Percentiles rank a stretch among this genome's conserved stretches.
Evolutionary conservation across 1,140 invertebrate species (phyloP).

Genomic region (Saccostrea echinata): DNA sequence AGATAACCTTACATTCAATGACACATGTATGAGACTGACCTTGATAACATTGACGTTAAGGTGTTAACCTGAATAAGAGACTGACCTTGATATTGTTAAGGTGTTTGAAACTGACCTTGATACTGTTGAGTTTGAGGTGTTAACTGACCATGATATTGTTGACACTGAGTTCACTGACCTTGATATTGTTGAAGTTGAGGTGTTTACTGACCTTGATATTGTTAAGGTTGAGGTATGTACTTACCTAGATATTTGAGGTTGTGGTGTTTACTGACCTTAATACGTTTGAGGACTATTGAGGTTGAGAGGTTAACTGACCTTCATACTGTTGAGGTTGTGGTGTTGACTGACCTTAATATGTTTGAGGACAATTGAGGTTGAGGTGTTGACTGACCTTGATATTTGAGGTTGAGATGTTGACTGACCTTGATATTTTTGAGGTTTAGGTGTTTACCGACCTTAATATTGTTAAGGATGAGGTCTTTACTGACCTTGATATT

Average conservation of each 20-base stretch:
- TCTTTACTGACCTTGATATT: conserved; percentile 76
- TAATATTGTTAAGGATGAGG: neutral
- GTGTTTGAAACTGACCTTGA: neutral
- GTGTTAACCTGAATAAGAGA: neutral
- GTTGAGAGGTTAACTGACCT: neutral
- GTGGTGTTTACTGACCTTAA: neutral
- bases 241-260: too few relatives aligned
- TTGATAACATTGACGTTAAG: neutral
- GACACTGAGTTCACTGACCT: neutral
- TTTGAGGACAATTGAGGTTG: neutral
- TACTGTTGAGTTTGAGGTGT: neutral
- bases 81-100: neutral
- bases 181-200: neutral
- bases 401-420: neutral
- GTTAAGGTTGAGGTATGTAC: conserved; percentile 67
- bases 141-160: neutral
- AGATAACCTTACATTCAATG: neutral
- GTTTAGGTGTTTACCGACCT: neutral
- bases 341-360: neutral
- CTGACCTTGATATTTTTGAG: neutral
- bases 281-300: neutral
- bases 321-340: neutral
- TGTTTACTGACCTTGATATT: conserved; percentile 76
- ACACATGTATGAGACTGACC: neutral
- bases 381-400: neutral